Percentiles rank a stretch among this genome's conserved stretches.
phyloP scores from a whole-genome alignment of 2,888 invertebrate genomes.

The Chrysopilus asiliformis region DNA sequence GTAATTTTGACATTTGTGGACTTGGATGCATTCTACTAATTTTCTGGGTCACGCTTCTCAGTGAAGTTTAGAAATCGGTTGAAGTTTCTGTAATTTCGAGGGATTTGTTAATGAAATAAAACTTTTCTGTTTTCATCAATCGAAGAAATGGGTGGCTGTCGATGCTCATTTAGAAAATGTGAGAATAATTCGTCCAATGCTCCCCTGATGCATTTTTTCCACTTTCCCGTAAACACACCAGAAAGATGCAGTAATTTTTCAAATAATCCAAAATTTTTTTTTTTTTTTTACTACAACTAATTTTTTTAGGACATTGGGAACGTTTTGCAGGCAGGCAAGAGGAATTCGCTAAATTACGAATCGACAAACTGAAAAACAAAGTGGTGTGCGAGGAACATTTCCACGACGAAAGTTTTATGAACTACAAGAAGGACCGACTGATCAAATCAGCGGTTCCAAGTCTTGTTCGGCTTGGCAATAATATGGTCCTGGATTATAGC shows the following conservation, averaged over 20 bases:
- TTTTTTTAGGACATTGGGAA: too few species aligned
- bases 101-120: too few species aligned
- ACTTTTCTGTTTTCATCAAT: neutral
- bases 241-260: too few species aligned
- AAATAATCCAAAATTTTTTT: too few species aligned
- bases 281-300: too few species aligned
- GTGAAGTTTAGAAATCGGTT: too few species aligned
- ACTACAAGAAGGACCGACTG: slow-evolving; percentile 37
- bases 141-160: slow-evolving; percentile 40
- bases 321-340: too few species aligned
- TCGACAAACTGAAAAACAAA: slow-evolving; percentile 36
- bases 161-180: slow-evolving; percentile 40
- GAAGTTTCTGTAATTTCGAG: too few species aligned
- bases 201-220: slow-evolving; percentile 39
- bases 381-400: slow-evolving; percentile 41
- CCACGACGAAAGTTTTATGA: slow-evolving; percentile 37
- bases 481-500: slow-evolving; percentile 23
- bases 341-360: slow-evolving; percentile 29
- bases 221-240: slow-evolving; percentile 36
- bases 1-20: too few species aligned
- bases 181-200: slow-evolving; percentile 32
- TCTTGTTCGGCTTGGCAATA: slow-evolving; percentile 23
- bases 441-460: slow-evolving; percentile 38
- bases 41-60: too few species aligned
- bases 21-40: too few species aligned